phyloP scores from a whole-genome alignment of 2,888 invertebrate genomes.

The Dynastes grantii region DNA sequence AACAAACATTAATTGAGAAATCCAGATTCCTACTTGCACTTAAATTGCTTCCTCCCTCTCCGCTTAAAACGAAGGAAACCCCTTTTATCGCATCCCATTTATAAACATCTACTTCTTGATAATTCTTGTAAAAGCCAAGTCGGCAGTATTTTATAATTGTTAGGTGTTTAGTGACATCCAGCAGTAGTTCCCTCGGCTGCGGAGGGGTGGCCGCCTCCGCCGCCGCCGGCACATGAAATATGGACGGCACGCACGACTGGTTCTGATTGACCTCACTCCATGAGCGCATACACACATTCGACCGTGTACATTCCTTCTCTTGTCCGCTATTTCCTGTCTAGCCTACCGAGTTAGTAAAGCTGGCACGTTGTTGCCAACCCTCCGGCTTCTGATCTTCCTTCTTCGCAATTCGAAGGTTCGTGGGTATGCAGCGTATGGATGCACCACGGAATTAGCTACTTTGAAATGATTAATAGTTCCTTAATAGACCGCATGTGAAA shows the following conservation, averaged over 20 bases:
- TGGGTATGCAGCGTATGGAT: constrained; percentile 3
- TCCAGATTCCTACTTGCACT: not conserved
- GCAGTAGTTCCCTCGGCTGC: constrained; percentile 58
- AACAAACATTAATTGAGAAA: not conserved
- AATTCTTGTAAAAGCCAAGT: constrained; percentile 53
- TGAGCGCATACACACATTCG: constrained; percentile 7
- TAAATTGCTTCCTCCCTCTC: not conserved
- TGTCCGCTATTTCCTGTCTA: constrained; percentile 64
- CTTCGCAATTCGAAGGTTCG: not conserved
- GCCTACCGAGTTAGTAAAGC: not conserved
- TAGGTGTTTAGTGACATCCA: constrained; percentile 55
- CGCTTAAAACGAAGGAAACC: not conserved
- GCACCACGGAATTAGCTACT: constrained; percentile 17
- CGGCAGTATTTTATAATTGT: constrained; percentile 57
- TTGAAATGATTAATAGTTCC: constrained; percentile 9
- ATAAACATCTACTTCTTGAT: constrained; percentile 51
- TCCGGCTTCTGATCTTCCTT: not conserved
- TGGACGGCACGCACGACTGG: constrained; percentile 65
- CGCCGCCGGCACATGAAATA: constrained; percentile 65
- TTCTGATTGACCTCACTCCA: constrained; percentile 58
- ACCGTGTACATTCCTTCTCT: constrained; percentile 59
- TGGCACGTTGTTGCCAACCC: constrained; percentile 6
- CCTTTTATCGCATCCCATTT: constrained; percentile 14
- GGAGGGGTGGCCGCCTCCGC: constrained; percentile 57
- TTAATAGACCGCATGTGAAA: not conserved